A percentile compares a stretch with the other conserved stretches of the same genome.
Evolutionary conservation across 2,888 invertebrate species (phyloP).

Genomic region (Gibbula magus): DNA sequence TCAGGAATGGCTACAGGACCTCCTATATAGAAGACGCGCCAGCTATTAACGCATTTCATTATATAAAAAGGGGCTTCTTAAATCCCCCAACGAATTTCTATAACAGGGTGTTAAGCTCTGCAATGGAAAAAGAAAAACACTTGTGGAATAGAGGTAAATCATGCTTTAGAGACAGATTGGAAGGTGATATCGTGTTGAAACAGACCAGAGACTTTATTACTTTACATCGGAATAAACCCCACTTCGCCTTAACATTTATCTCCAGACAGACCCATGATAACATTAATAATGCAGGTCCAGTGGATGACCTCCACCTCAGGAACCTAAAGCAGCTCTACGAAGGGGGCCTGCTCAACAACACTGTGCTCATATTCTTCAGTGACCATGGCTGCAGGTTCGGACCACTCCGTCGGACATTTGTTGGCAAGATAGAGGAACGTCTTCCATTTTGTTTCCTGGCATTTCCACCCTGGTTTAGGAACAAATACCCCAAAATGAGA

Average conservation of each 20-base stretch:
- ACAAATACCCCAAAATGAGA: conserved; percentile 80
- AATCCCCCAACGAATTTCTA: conserved; percentile 90
- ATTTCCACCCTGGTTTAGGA: conserved; percentile 83
- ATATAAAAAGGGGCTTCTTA: conserved; percentile 83
- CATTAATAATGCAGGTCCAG: conserved; percentile 84
- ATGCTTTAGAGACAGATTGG: conserved; percentile 84
- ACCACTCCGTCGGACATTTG: conserved; percentile 85
- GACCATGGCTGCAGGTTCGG: conserved; percentile 94
- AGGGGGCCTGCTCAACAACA: conserved; percentile 46
- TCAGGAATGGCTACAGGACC: conserved; percentile 84
- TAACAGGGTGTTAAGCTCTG: conserved; percentile 83
- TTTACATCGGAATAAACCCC: conserved; percentile 79
- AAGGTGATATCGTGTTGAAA: conserved; percentile 83
- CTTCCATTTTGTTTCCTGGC: conserved; percentile 86
- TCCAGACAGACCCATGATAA: conserved; percentile 88
- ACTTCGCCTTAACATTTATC: conserved; percentile 90
- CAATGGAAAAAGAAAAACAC: conserved; percentile 71
- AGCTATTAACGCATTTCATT: conserved; percentile 86
- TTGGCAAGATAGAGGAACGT: conserved; percentile 86
- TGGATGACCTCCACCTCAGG: conserved; percentile 81
- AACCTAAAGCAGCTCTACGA: conserved; percentile 78
- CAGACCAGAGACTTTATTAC: conserved; percentile 78
- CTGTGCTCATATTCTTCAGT: conserved; percentile 78
- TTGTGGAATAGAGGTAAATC: conserved; percentile 34
- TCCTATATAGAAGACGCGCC: conserved; percentile 88